A percentile compares a stretch with the other conserved stretches of the same genome.
Evolutionary conservation across 2,797 vertebrate genomes (phyloP).

Genomic region (Bradypodion ventrale): DNA sequence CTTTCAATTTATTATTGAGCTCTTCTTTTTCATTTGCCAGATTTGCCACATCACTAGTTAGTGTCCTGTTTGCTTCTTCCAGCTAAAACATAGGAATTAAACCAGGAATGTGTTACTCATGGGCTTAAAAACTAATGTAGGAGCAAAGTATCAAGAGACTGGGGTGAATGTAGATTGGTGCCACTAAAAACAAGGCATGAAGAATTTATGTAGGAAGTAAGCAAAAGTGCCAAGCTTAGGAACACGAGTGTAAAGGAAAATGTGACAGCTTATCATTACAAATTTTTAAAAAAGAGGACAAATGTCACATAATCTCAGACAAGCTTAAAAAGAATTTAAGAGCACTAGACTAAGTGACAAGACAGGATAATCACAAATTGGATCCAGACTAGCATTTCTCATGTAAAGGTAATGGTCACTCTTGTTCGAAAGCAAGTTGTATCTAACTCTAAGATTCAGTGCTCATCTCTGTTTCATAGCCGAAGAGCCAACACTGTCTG

Average conservation of each 20-base stretch:
- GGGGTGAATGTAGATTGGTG: not conserved
- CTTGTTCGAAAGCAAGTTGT: too few relatives aligned
- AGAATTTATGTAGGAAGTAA: not conserved
- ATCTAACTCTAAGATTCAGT: too few relatives aligned
- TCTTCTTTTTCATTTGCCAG: slow-evolving; percentile 96
- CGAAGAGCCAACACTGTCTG: too few relatives aligned
- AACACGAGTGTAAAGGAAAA: slow-evolving; percentile 8
- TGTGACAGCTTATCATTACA: not conserved
- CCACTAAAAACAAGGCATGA: not conserved
- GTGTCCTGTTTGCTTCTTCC: slow-evolving; percentile 95
- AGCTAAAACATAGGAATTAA: slow-evolving; percentile 75
- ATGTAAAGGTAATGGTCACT: too few relatives aligned
- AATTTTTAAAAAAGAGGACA: not conserved
- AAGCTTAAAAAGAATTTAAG: not conserved
- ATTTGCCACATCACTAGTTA: slow-evolving; percentile 94
- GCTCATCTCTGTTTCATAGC: too few relatives aligned
- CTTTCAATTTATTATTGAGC: slow-evolving; percentile 93
- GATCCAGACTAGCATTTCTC: not conserved
- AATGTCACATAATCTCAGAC: not conserved
- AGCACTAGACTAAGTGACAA: not conserved
- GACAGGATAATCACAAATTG: not conserved
- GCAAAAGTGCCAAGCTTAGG: not conserved
- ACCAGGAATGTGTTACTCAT: not conserved
- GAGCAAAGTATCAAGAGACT: not conserved
- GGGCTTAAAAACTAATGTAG: not conserved